Percentiles rank a stretch among this genome's conserved stretches.
phyloP scores from a whole-genome alignment of 2,888 invertebrate genomes.

The Buathra laborator region DNA sequence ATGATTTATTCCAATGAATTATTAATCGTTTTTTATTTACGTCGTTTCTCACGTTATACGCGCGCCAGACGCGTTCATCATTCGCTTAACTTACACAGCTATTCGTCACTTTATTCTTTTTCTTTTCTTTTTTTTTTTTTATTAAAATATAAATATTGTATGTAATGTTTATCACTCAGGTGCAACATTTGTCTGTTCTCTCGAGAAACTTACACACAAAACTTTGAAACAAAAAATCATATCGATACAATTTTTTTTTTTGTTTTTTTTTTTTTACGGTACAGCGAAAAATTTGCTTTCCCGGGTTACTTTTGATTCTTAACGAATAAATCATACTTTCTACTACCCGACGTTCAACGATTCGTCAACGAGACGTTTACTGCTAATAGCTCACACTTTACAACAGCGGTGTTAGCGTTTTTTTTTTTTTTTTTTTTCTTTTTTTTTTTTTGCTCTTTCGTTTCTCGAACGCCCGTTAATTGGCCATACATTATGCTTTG shows the following conservation, averaged over 20 bases:
- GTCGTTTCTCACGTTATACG: slow-evolving; percentile 38
- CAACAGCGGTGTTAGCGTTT: slow-evolving; percentile 67
- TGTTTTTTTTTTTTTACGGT: background rate
- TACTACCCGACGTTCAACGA: slow-evolving; percentile 61
- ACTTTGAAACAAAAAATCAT: slow-evolving; percentile 19
- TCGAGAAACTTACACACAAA: slow-evolving; percentile 27
- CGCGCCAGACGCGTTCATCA: slow-evolving; percentile 13
- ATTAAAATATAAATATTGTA: slow-evolving; percentile 64
- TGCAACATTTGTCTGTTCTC: slow-evolving; percentile 22
- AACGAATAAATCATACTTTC: slow-evolving; percentile 75
- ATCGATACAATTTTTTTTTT: slow-evolving; percentile 21
- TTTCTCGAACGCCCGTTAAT: slow-evolving; percentile 64
- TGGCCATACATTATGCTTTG: slow-evolving; percentile 39
- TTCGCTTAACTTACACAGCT: slow-evolving; percentile 55
- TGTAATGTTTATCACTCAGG: slow-evolving; percentile 32
- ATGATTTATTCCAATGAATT: slow-evolving; percentile 73
- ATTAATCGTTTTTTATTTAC: slow-evolving; percentile 43
- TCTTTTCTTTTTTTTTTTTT: slow-evolving; percentile 17
- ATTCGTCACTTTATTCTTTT: slow-evolving; percentile 35
- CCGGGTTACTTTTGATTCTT: background rate
- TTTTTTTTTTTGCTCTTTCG: slow-evolving; percentile 54
- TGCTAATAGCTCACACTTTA: slow-evolving; percentile 67
- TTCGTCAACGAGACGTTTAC: slow-evolving; percentile 59
- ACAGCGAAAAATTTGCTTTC: background rate
- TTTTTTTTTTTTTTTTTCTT: slow-evolving; percentile 51